Evolutionary conservation across 2,113 vertebrate species (phyloP).

Genomic region (Prietella phreatophila): DNA sequence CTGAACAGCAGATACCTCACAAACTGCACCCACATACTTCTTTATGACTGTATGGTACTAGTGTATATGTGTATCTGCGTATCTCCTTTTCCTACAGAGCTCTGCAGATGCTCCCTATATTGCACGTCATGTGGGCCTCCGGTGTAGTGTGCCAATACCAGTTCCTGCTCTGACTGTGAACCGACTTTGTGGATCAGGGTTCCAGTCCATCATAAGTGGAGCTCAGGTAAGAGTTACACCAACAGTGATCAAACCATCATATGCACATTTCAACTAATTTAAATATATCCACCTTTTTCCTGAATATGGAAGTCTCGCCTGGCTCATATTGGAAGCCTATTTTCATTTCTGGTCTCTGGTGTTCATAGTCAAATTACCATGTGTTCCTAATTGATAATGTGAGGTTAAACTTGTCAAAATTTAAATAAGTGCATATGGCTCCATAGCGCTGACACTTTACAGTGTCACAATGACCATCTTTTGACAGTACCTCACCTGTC

Average conservation of each 20-base stretch:
- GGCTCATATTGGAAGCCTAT: too few relatives aligned
- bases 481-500: too few relatives aligned
- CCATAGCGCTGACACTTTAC: too few relatives aligned
- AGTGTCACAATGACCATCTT: too few relatives aligned
- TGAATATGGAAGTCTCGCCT: too few relatives aligned
- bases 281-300: not conserved
- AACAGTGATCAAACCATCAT: not conserved
- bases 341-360: too few relatives aligned
- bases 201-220: conserved; percentile 89
- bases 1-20: not conserved
- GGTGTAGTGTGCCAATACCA: conserved; percentile 80
- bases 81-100: conserved; percentile 68
- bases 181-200: conserved; percentile 94
- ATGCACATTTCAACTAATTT: not conserved
- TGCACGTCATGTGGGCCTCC: conserved; percentile 88
- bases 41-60: not conserved
- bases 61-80: not conserved
- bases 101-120: conserved; percentile 82
- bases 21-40: not conserved
- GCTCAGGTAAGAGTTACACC: conserved; percentile 77
- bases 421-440: too few relatives aligned
- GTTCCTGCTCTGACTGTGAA: conserved; percentile 87
- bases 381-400: too few relatives aligned
- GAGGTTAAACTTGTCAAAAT: too few relatives aligned
- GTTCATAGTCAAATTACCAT: too few relatives aligned